Evolutionary conservation across 2,113 vertebrate species (phyloP), one percentile per base, ranked within the genome.

Genomic region (Rhynchopsitta pachyrhyncha): DNA sequence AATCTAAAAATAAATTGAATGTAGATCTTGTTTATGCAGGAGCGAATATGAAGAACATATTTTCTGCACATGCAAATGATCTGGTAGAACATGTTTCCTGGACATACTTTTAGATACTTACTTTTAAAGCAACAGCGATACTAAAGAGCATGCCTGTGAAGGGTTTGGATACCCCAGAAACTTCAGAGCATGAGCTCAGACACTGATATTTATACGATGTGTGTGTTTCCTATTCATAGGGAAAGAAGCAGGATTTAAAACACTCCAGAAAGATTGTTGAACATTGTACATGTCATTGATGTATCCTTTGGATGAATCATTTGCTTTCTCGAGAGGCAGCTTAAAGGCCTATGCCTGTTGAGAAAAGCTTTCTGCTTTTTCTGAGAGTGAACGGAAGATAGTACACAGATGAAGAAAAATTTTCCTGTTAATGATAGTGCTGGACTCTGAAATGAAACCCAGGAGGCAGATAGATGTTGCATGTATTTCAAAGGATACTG

Each of bases 391-490:
- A 57, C 63, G 10, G 69, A 67, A 66, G 7, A 25, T 22, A 62
- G 13, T 22, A 73, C 10, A 63, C 16, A 39, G 28, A 82, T 46
- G 4, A n/a, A 44, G 64, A 88, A 75, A 62, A 18, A 31, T 18
- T 23, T 37, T 6, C 89, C 25, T 88, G 39, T 88, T 92, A 84
- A 92, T 82, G 55, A 52, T 50, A 66, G 47, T 42, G 10, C 24
- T 80, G 49, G 39, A 86, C 66, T 83, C 91, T 80, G 60, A 95
- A 91, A 95, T 93, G 79, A 95, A 88, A 95, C n/a, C 39, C 66
- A 86, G 91, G 62, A 67, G 80, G 59, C 82, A 39, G 41, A 41
- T 66, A 93, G 79, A 67, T 76, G 59, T 14, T 73, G 52, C 41
- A 11, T 47, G 39, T 3, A 5, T 83, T 96, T 95, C 35, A 90